These are phyloP conservation scores for Microplitis mediator DNA, from an alignment of 1,140 invertebrate species.

Conservation along the genomic window DNA sequence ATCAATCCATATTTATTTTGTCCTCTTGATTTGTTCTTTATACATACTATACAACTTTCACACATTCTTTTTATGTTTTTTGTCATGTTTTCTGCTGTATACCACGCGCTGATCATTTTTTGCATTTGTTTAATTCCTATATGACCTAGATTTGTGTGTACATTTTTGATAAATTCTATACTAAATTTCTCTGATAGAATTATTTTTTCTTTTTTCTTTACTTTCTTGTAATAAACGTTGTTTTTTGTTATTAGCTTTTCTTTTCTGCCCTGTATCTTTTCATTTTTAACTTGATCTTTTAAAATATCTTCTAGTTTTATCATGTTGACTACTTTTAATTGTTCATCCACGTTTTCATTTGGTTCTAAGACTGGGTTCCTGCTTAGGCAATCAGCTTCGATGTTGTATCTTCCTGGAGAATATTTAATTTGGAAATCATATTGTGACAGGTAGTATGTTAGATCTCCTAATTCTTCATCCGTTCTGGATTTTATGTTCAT, in stretches of 20 bases:
- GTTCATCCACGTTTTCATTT: slow-evolving; percentile 40
- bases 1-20: slow-evolving; percentile 42
- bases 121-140: slow-evolving; percentile 37
- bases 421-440: slow-evolving; percentile 52
- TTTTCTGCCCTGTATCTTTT: slow-evolving; percentile 30
- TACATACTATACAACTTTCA: slow-evolving; percentile 44
- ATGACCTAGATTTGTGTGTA: slow-evolving; percentile 34
- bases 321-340: slow-evolving; percentile 46
- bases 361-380: slow-evolving; percentile 50
- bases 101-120: slow-evolving; percentile 33
- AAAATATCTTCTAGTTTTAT: slow-evolving; percentile 45
- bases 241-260: slow-evolving; percentile 8
- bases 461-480: slow-evolving; percentile 48
- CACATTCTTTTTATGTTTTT: slow-evolving; percentile 38
- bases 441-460: slow-evolving; percentile 49
- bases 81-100: slow-evolving; percentile 35
- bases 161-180: slow-evolving; percentile 32
- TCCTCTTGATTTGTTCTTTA: slow-evolving; percentile 52
- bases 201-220: slow-evolving; percentile 42
- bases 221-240: slow-evolving; percentile 26
- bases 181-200: slow-evolving; percentile 37
- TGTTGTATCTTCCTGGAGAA: slow-evolving; percentile 46
- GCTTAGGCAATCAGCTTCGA: slow-evolving; percentile 49
- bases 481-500: slow-evolving; percentile 49
- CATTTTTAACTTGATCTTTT: slow-evolving; percentile 40